Conservation (phyloP, 2,113 vertebrate genomes). For the Naja naja region DNA sequence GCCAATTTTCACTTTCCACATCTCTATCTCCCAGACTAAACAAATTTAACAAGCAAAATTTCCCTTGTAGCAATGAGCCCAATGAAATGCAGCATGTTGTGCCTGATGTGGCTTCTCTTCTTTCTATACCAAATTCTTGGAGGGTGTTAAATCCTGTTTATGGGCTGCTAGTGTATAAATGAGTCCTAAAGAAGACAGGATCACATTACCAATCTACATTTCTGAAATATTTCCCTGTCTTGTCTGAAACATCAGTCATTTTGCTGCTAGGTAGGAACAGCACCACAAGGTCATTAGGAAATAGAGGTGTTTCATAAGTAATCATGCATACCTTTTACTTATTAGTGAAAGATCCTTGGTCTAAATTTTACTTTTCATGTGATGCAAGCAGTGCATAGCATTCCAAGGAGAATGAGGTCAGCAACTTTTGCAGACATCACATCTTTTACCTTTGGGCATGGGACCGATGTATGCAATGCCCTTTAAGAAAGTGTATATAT, state of each 20-base stretch:
- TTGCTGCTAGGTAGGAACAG: not conserved
- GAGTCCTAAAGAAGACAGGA: not conserved
- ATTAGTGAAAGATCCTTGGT: not conserved
- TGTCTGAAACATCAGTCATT: not conserved
- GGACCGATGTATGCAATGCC: not conserved
- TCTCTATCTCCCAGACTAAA: not conserved
- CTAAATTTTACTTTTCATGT: slow-evolving; percentile 8
- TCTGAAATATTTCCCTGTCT: slow-evolving; percentile 15
- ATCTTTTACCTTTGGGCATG: not conserved
- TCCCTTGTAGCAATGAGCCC: not conserved
- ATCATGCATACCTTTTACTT: not conserved
- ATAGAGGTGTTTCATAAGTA: slow-evolving; percentile 4
- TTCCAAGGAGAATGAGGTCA: not conserved
- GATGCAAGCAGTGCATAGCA: not conserved
- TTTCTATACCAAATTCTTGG: slow-evolving; percentile 10
- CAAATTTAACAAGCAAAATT: not conserved
- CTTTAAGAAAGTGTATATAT: not conserved
- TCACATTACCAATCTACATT: not conserved
- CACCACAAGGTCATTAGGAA: slow-evolving; percentile 31
- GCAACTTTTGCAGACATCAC: not conserved
- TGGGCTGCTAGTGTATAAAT: not conserved
- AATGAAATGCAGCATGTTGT: not conserved
- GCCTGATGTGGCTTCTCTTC: not conserved
- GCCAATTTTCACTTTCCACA: not conserved
- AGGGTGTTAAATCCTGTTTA: slow-evolving; percentile 14